Percentiles rank a stretch among this genome's conserved stretches.
phyloP scores from a whole-genome alignment of 2,888 invertebrate species.

The Linyphia triangularis region DNA sequence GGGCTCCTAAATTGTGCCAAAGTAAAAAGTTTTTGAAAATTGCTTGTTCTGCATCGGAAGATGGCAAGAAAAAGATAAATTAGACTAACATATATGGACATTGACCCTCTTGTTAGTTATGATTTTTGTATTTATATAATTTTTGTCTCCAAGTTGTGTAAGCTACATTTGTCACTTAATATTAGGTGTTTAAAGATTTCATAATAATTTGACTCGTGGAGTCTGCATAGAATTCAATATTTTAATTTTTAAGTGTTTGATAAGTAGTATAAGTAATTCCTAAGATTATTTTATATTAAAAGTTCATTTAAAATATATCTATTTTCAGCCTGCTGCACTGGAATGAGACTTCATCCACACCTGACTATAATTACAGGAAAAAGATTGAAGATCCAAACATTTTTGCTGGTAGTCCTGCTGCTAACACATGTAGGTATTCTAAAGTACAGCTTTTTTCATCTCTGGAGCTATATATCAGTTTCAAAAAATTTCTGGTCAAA shows the following conservation, averaged over 20 bases:
- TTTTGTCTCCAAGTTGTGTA: too few species aligned
- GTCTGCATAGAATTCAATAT: not conserved
- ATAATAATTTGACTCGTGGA: too few species aligned
- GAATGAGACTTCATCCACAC: slow-evolving; percentile 2
- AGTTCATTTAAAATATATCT: too few species aligned
- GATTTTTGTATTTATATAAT: too few species aligned
- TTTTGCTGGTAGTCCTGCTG: not conserved
- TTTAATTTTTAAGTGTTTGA: not conserved
- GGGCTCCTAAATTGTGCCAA: too few species aligned
- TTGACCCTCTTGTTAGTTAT: too few species aligned
- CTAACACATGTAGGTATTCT: slow-evolving; percentile 18
- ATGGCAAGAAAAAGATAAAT: too few species aligned
- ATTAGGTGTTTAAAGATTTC: too few species aligned
- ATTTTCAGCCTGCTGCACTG: slow-evolving; percentile 26
- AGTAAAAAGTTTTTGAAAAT: too few species aligned
- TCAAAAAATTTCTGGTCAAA: not conserved
- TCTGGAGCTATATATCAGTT: not conserved
- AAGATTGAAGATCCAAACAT: not conserved
- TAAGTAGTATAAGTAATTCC: not conserved
- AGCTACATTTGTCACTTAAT: too few species aligned
- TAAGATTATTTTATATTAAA: not conserved
- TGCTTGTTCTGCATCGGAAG: too few species aligned
- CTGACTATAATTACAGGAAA: not conserved
- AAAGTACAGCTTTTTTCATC: not conserved
- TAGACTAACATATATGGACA: too few species aligned